Conservation (phyloP, 37 sponge, comb jelly and placozoan genomes). For the Spongilla lacustris region DNA sequence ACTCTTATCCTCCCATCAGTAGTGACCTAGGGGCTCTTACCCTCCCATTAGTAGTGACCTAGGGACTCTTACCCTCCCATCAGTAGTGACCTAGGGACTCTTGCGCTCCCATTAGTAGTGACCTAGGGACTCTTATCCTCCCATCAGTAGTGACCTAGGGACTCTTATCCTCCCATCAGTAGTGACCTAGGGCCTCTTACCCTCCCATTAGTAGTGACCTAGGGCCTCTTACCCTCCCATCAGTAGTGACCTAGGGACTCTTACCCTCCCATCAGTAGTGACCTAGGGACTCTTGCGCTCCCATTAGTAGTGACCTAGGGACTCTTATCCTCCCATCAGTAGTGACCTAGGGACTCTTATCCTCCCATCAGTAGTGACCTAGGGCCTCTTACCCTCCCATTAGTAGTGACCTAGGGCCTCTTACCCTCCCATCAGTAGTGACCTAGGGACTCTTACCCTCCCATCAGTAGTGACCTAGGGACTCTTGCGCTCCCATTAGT, state of each 20-base stretch:
- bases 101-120: not conserved
- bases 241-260: no score
- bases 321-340: not conserved
- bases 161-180: constrained; percentile 62
- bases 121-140: not conserved
- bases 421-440: not conserved
- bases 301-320: not conserved
- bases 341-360: no score
- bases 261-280: constrained; percentile 70
- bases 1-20: constrained; percentile 62
- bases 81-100: no score
- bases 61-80: not conserved
- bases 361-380: constrained; percentile 71
- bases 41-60: not conserved
- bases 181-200: constrained; percentile 81
- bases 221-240: not conserved
- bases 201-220: not conserved
- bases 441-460: constrained; percentile 68
- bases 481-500: not conserved
- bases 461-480: constrained; percentile 75
- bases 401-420: not conserved
- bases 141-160: not conserved
- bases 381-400: constrained; percentile 2
- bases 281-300: constrained; percentile 57
- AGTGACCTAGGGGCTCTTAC: constrained; percentile 81